phyloP scores from a whole-genome alignment of 2,113 vertebrate species.

The Forbesichthys papilliferus region DNA sequence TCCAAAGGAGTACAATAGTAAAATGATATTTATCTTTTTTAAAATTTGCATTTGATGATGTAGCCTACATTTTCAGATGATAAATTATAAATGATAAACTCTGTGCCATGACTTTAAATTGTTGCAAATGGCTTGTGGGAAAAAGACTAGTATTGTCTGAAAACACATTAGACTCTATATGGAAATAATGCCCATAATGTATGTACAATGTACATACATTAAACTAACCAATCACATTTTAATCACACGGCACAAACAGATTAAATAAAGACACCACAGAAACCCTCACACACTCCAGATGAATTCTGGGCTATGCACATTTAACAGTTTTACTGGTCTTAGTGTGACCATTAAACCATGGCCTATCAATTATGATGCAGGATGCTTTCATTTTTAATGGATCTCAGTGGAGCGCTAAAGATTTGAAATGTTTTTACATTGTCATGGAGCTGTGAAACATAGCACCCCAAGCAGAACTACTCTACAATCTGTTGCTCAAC shows the following conservation, averaged over 20 bases:
- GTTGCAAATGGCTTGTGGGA: background rate
- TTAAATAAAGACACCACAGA: too few relatives aligned
- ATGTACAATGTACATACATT: too few relatives aligned
- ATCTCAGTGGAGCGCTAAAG: constrained; percentile 1
- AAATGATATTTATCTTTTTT: too few relatives aligned
- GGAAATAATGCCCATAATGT: too few relatives aligned
- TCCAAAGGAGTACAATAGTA: too few relatives aligned
- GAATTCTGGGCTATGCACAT: too few relatives aligned
- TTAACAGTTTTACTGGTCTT: background rate
- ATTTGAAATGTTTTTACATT: constrained; percentile 11
- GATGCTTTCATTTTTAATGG: background rate
- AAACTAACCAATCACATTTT: too few relatives aligned
- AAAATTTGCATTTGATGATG: too few relatives aligned
- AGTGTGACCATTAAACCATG: constrained; percentile 12
- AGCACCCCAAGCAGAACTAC: background rate
- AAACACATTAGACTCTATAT: background rate
- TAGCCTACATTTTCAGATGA: too few relatives aligned
- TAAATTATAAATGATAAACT: too few relatives aligned
- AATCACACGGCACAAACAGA: too few relatives aligned
- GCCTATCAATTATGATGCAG: background rate
- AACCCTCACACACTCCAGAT: too few relatives aligned
- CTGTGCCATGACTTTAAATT: background rate
- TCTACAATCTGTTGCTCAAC: background rate
- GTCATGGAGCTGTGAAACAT: background rate
- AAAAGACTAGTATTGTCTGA: background rate